These are phyloP conservation scores for Pocota personata DNA, from an alignment of 2,888 invertebrate genomes.

Conservation along the genomic window DNA sequence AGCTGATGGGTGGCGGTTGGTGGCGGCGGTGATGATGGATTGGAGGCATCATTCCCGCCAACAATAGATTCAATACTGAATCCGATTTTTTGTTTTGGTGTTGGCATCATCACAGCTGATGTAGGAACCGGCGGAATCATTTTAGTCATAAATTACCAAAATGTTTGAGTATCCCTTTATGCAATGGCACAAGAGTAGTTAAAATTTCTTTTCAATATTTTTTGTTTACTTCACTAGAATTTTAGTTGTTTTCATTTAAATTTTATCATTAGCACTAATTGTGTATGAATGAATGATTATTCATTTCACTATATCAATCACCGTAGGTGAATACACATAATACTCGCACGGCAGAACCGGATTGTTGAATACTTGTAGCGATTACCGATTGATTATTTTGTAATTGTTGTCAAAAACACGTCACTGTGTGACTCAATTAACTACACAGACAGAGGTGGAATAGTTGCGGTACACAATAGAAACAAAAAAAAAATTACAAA, in stretches of 20 bases:
- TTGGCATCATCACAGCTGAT: slow-evolving; percentile 94
- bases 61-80: slow-evolving; percentile 98
- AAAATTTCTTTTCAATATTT: slow-evolving; percentile 18
- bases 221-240: slow-evolving; percentile 22
- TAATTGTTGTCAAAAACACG: slow-evolving; percentile 57
- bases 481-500: slow-evolving; percentile 45
- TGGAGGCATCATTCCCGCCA: slow-evolving; percentile 87
- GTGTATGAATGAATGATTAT: slow-evolving; percentile 15
- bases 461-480: slow-evolving; percentile 34
- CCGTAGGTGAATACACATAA: slow-evolving; percentile 66
- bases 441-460: not conserved
- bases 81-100: slow-evolving; percentile 95
- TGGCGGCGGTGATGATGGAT: slow-evolving; percentile 57
- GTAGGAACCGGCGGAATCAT: slow-evolving; percentile 98
- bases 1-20: slow-evolving; percentile 75
- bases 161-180: slow-evolving; percentile 54
- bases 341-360: slow-evolving; percentile 31
- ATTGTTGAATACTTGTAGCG: slow-evolving; percentile 2
- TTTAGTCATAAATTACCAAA: slow-evolving; percentile 82
- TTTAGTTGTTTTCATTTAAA: not conserved
- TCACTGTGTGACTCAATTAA: slow-evolving; percentile 46
- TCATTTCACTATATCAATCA: slow-evolving; percentile 42
- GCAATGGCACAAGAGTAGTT: slow-evolving; percentile 62
- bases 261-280: slow-evolving; percentile 25
- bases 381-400: slow-evolving; percentile 44